phyloP scores from a whole-genome alignment of 2,888 invertebrate species.

The Drosophila meridiana region DNA sequence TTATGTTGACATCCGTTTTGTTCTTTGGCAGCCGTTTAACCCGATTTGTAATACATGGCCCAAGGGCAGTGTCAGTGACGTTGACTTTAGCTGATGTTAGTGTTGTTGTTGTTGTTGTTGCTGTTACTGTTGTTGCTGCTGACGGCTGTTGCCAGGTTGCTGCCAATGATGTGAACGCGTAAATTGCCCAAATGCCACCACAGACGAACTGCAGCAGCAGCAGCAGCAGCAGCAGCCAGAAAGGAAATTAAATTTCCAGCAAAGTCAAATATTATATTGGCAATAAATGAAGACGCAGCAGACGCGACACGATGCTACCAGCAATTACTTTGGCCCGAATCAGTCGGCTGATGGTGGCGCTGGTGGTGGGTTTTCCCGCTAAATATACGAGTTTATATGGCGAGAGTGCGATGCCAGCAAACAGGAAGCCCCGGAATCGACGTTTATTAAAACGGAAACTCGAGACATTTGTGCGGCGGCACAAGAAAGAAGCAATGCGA shows the following conservation, averaged over 20 bases:
- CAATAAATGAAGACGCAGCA: slow-evolving; percentile 77
- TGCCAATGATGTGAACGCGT: slow-evolving; percentile 34
- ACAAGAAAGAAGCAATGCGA: slow-evolving; percentile 24
- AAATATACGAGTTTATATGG: slow-evolving; percentile 29
- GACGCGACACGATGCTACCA: slow-evolving; percentile 48
- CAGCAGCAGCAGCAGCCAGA: slow-evolving; percentile 30
- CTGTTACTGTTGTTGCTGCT: background rate
- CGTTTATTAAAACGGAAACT: slow-evolving; percentile 83
- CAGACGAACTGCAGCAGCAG: slow-evolving; percentile 22
- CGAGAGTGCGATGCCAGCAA: slow-evolving; percentile 51
- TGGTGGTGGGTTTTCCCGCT: slow-evolving; percentile 35
- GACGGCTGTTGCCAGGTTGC: slow-evolving; percentile 1
- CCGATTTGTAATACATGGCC: slow-evolving; percentile 68
- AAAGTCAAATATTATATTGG: slow-evolving; percentile 82
- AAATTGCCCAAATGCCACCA: slow-evolving; percentile 61
- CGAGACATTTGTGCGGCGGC: slow-evolving; percentile 74
- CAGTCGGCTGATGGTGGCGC: slow-evolving; percentile 9
- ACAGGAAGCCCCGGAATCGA: slow-evolving; percentile 81
- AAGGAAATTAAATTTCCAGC: slow-evolving; percentile 83
- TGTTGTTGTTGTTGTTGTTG: slow-evolving; percentile 8
- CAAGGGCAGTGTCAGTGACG: slow-evolving; percentile 61
- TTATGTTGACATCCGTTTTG: slow-evolving; percentile 73
- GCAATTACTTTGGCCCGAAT: slow-evolving; percentile 61
- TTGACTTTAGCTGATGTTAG: slow-evolving; percentile 26
- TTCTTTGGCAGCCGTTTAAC: slow-evolving; percentile 64